These are phyloP conservation scores for Dioctria linearis DNA, from an alignment of 2,888 invertebrate species.

Conservation along the genomic window DNA sequence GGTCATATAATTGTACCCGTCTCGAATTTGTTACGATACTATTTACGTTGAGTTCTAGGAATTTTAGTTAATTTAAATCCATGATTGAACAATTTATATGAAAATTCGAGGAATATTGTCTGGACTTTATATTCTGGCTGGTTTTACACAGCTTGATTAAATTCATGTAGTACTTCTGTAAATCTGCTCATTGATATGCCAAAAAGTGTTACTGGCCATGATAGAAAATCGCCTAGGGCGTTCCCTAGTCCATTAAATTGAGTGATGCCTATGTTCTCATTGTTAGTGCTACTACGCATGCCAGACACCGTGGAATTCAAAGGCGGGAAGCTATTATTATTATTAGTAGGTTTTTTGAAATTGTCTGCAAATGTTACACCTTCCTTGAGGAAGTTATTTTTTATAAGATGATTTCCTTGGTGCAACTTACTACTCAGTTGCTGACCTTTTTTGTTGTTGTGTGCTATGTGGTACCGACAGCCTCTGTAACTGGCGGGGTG, in stretches of 20 bases:
- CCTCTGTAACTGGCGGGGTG: neutral
- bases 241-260: neutral
- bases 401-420: neutral
- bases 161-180: neutral
- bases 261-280: neutral
- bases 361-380: neutral
- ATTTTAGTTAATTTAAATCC: neutral
- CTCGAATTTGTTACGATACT: neutral
- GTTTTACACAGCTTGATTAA: neutral
- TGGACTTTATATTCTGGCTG: neutral
- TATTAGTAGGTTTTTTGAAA: too few species aligned
- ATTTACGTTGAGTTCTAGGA: neutral
- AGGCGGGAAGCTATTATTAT: neutral
- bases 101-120: neutral
- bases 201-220: neutral
- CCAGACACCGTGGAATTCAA: too few species aligned
- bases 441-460: neutral
- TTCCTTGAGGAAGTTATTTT: neutral
- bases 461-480: neutral
- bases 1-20: neutral
- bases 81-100: neutral
- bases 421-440: neutral
- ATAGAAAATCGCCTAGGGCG: neutral
- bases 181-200: neutral
- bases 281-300: too few species aligned